phyloP scores from a whole-genome alignment of 2,797 vertebrate genomes.

The Scleropages formosus region DNA sequence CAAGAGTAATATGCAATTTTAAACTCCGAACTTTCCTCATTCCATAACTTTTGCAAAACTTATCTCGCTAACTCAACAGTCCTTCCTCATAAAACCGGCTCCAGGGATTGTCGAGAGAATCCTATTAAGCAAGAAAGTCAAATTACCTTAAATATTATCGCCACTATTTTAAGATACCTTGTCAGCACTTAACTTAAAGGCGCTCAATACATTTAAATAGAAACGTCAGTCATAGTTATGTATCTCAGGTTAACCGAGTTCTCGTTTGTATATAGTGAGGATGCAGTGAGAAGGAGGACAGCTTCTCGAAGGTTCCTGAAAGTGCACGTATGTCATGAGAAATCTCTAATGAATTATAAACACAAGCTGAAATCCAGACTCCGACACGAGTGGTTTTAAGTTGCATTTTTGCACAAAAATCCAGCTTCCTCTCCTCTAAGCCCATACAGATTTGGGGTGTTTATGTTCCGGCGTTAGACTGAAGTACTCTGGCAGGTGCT shows the following conservation, averaged over 20 bases:
- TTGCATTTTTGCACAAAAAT: too few species aligned
- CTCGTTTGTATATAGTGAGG: not conserved
- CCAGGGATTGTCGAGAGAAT: slow-evolving; percentile 30
- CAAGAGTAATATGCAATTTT: not conserved
- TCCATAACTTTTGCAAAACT: slow-evolving; percentile 40
- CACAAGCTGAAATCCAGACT: too few species aligned
- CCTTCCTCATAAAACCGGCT: slow-evolving; percentile 53
- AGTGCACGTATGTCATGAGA: not conserved
- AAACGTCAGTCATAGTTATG: not conserved
- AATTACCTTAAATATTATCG: slow-evolving; percentile 62
- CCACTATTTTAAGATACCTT: slow-evolving; percentile 10
- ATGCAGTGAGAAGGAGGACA: not conserved
- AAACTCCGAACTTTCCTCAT: not conserved
- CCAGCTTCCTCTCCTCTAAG: too few species aligned
- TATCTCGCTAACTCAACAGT: slow-evolving; percentile 61
- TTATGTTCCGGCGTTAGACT: too few species aligned
- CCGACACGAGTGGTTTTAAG: too few species aligned
- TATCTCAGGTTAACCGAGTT: not conserved
- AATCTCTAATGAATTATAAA: too few species aligned
- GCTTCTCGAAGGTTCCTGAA: not conserved
- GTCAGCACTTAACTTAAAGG: slow-evolving; percentile 10
- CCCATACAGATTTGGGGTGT: too few species aligned
- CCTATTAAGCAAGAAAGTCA: slow-evolving; percentile 45
- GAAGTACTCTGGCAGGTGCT: too few species aligned
- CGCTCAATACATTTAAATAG: not conserved